A percentile compares a stretch with the other conserved stretches of the same genome.
Evolutionary conservation across 64 coral and sea anemone species (phyloP).

Genomic region (Porites australiensis): DNA sequence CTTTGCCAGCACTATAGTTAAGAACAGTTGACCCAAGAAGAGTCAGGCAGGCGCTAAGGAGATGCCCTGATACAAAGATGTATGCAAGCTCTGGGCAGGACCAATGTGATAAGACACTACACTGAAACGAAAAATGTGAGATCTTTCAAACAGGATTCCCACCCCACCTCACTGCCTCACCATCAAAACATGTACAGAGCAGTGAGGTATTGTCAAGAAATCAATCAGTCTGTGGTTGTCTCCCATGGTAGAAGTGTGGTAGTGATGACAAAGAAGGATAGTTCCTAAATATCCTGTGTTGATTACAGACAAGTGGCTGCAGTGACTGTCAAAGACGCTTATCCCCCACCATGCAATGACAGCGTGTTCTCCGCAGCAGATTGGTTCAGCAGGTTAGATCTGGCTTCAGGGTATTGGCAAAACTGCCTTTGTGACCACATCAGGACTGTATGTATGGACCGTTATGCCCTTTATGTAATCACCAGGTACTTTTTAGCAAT

Average conservation of each 20-base stretch:
- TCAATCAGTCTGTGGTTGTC: too few species aligned
- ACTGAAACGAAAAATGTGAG: background rate
- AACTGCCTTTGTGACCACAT: constrained; percentile 7
- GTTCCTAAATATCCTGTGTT: background rate
- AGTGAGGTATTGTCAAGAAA: too few species aligned
- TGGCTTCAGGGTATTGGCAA: constrained; percentile 8
- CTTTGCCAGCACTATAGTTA: background rate
- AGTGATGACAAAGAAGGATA: constrained; percentile 49
- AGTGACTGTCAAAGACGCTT: background rate
- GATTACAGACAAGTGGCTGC: constrained; percentile 6
- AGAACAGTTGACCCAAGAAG: background rate
- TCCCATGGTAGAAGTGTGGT: too few species aligned
- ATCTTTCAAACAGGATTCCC: background rate
- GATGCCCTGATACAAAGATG: background rate
- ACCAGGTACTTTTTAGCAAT: constrained; percentile 1
- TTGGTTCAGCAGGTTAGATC: constrained; percentile 3
- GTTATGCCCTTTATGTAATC: constrained; percentile 21
- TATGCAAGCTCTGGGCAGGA: background rate
- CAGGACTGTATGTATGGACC: constrained; percentile 4
- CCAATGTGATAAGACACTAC: background rate
- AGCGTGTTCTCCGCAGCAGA: too few species aligned
- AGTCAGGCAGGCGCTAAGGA: background rate
- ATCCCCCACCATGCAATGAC: background rate
- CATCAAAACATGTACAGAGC: background rate
- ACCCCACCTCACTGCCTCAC: background rate